Conservation (phyloP, 2,888 invertebrate genomes). For the Parnassius glacialis region DNA sequence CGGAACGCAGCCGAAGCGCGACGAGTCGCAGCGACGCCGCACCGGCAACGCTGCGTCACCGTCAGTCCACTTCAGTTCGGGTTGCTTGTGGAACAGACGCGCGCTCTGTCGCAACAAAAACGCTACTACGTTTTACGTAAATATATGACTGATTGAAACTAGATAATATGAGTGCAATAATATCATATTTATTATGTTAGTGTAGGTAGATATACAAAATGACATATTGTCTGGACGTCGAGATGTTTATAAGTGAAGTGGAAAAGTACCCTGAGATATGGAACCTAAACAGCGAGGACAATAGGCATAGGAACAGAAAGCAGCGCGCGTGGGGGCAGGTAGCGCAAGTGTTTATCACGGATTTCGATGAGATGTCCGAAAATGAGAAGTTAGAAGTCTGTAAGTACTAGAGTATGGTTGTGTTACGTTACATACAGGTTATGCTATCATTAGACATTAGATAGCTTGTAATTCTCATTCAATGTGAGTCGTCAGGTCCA, state of each 20-base stretch:
- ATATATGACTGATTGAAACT: not conserved
- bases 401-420: slow-evolving; percentile 44
- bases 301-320: slow-evolving; percentile 46
- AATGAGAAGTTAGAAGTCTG: slow-evolving; percentile 55
- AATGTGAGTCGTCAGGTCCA: too few relatives aligned
- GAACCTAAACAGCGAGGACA: slow-evolving; percentile 51
- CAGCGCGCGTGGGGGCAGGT: slow-evolving; percentile 56
- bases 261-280: slow-evolving; percentile 59
- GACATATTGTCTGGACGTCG: slow-evolving; percentile 53
- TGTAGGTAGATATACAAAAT: slow-evolving; percentile 20
- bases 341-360: slow-evolving; percentile 52
- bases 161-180: not conserved
- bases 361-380: slow-evolving; percentile 51
- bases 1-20: slow-evolving; percentile 31
- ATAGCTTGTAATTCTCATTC: too few relatives aligned
- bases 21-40: slow-evolving; percentile 55
- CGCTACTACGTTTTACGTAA: slow-evolving; percentile 30
- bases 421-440: too few relatives aligned
- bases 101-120: slow-evolving; percentile 36
- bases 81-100: slow-evolving; percentile 32
- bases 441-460: too few relatives aligned
- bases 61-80: slow-evolving; percentile 52
- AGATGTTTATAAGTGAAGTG: slow-evolving; percentile 61
- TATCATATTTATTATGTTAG: too few relatives aligned
- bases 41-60: slow-evolving; percentile 54